These are phyloP conservation scores for Excalfactoria chinensis DNA, from an alignment of 2,113 vertebrate genomes.

Conservation along the genomic window DNA sequence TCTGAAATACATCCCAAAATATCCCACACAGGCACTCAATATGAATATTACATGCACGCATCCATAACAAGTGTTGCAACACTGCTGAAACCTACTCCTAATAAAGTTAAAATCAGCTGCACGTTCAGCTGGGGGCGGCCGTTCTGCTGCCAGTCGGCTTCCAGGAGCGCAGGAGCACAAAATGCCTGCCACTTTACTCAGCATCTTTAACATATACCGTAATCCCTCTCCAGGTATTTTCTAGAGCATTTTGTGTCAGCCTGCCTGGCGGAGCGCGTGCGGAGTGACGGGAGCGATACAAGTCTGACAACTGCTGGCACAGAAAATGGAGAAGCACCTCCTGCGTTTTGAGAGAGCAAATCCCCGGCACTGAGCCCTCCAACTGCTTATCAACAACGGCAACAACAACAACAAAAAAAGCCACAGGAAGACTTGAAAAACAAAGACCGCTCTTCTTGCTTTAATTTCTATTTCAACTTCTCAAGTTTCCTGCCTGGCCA, in stretches of 20 bases:
- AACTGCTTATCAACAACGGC: not conserved
- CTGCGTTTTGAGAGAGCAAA: conserved; percentile 28
- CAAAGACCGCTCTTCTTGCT: not conserved
- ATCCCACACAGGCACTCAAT: not conserved
- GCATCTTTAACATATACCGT: conserved; percentile 71
- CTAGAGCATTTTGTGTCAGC: conserved; percentile 76
- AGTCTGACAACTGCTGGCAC: conserved; percentile 70
- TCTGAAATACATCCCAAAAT: not conserved
- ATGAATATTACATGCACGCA: not conserved
- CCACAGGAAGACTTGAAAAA: conserved; percentile 26
- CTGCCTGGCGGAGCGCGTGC: conserved; percentile 81
- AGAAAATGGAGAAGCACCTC: conserved; percentile 64
- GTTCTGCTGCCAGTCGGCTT: not conserved
- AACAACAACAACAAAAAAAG: not conserved
- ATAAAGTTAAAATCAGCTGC: conserved; percentile 8
- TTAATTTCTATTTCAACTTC: conserved; percentile 22
- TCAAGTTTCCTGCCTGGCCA: conserved; percentile 39
- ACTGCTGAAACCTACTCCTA: not conserved
- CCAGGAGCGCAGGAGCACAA: conserved; percentile 40
- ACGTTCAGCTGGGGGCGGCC: not conserved
- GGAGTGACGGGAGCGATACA: conserved; percentile 78
- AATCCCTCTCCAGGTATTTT: conserved; percentile 78
- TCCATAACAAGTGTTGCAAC: not conserved
- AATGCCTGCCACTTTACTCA: conserved; percentile 74
- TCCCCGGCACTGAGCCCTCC: not conserved